phyloP scores from a whole-genome alignment of 2,113 vertebrate genomes.

The Bubo scandiacus region DNA sequence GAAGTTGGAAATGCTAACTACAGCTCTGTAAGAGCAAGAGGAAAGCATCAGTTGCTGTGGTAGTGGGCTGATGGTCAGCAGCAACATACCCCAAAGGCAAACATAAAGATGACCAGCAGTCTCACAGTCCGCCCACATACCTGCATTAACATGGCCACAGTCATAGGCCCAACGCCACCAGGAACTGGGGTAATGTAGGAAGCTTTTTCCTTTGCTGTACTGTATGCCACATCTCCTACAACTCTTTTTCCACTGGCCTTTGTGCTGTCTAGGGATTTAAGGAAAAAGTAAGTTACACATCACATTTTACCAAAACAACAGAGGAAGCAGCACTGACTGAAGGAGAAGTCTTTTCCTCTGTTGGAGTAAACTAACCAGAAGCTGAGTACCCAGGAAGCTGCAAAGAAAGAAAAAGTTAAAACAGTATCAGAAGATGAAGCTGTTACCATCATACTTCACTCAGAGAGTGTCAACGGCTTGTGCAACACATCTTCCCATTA shows the following conservation, averaged over 20 bases:
- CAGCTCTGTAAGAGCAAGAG: not conserved
- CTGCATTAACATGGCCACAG: constrained; percentile 98
- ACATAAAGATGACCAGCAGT: not conserved
- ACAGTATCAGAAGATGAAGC: not conserved
- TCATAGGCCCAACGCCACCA: constrained; percentile 97
- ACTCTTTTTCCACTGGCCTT: constrained; percentile 87
- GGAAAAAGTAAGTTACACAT: not conserved
- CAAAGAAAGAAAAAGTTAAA: not conserved
- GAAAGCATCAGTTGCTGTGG: not conserved
- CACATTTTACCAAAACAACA: not conserved
- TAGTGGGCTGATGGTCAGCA: not conserved
- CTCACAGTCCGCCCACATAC: constrained; percentile 59
- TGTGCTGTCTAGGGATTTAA: constrained; percentile 79
- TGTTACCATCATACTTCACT: not conserved
- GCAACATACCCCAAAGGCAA: not conserved
- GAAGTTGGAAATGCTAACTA: not conserved
- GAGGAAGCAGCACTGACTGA: not conserved
- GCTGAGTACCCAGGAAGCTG: not conserved
- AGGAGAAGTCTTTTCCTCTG: not conserved
- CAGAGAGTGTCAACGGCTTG: not conserved
- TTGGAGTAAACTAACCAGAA: not conserved
- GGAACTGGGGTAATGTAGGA: constrained; percentile 95
- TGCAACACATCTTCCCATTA: not conserved
- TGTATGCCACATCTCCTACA: constrained; percentile 90
- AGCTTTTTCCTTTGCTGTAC: constrained; percentile 86